phyloP scores from a whole-genome alignment of 2,888 invertebrate genomes.

The Lissonota sp. region DNA sequence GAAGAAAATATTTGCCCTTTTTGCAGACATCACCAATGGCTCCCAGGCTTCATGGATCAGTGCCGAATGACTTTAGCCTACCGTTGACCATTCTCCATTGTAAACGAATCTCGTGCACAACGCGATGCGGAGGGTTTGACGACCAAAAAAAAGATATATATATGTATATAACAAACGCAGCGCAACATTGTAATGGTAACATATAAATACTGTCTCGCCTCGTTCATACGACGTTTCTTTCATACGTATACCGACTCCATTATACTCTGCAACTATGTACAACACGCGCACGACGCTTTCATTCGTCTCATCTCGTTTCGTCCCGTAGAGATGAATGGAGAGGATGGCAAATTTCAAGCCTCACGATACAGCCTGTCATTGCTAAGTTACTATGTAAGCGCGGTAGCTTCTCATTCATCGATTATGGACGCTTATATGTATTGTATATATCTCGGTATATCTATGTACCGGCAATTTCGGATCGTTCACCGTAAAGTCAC shows the following conservation, averaged over 20 bases:
- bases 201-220: constrained; percentile 15
- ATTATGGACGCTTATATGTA: neutral
- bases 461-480: constrained; percentile 9
- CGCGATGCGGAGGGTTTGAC: no score
- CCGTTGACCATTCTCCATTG: no score
- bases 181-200: constrained; percentile 12
- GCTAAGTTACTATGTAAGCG: constrained; percentile 5
- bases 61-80: no score
- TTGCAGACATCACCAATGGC: no score
- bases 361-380: constrained; percentile 20
- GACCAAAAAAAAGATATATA: no score
- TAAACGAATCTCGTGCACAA: no score
- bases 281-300: constrained; percentile 44
- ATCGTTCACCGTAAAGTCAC: constrained; percentile 10
- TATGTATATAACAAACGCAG: neutral
- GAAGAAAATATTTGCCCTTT: no score
- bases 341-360: constrained; percentile 42
- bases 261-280: constrained; percentile 49
- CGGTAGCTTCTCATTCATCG: constrained; percentile 33
- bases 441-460: neutral
- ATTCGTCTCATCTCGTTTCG: constrained; percentile 45
- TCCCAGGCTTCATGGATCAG: no score
- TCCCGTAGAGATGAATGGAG: constrained; percentile 40
- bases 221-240: constrained; percentile 44
- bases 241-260: constrained; percentile 21